phyloP scores from a whole-genome alignment of 2,113 vertebrate genomes.

The Meleagris gallopavo region DNA sequence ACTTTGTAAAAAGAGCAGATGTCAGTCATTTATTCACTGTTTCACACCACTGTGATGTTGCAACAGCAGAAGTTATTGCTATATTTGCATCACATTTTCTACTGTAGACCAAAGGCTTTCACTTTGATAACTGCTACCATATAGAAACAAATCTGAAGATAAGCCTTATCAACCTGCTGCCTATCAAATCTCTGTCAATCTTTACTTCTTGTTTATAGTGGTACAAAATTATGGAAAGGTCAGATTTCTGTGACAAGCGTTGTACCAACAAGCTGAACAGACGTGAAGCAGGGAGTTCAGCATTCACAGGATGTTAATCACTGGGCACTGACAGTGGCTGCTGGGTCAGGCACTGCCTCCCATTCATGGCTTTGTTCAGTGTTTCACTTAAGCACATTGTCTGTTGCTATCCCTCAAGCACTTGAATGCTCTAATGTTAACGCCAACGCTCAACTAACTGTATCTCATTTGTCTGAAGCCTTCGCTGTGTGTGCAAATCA shows the following conservation, averaged over 20 bases:
- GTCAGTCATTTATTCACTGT: neutral
- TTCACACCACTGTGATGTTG: fast-evolving
- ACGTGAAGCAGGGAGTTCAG: neutral
- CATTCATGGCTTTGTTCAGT: neutral
- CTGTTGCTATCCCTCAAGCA: neutral
- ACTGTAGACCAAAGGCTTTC: neutral
- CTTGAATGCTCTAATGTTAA: neutral
- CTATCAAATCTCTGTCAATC: neutral
- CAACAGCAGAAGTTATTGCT: neutral
- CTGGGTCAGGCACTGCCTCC: neutral
- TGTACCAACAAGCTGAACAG: neutral
- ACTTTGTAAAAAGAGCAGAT: neutral
- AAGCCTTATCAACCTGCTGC: neutral
- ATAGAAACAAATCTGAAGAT: neutral
- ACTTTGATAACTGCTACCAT: neutral
- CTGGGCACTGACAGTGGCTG: too few species aligned
- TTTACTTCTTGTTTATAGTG: neutral
- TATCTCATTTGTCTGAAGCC: neutral
- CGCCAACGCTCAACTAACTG: neutral
- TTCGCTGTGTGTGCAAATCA: neutral
- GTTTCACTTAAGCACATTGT: neutral
- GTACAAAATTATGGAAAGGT: neutral
- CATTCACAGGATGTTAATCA: neutral
- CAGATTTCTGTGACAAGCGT: fast-evolving
- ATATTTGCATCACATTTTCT: neutral